phyloP scores from a whole-genome alignment of 2,113 vertebrate genomes.

The Brienomyrus longianalis region DNA sequence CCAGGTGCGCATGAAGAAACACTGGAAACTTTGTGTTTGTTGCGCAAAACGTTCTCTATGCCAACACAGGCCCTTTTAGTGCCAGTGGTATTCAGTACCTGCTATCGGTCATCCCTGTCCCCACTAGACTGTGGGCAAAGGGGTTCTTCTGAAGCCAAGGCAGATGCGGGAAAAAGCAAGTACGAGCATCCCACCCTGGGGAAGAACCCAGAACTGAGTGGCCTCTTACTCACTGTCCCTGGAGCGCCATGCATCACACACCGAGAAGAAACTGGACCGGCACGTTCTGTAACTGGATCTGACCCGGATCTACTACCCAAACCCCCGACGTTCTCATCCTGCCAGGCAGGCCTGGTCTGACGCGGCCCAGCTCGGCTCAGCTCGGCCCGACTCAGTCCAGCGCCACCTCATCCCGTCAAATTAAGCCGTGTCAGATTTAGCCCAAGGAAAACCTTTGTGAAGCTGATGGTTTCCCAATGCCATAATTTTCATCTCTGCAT shows the following conservation, averaged over 20 bases:
- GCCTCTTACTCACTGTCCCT: not conserved
- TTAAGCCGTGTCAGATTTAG: not conserved
- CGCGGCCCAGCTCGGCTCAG: not conserved
- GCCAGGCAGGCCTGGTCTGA: not conserved
- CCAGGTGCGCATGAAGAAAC: conserved; percentile 27
- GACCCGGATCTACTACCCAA: conserved; percentile 13
- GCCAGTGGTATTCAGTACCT: not conserved
- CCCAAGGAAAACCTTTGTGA: conserved; percentile 17
- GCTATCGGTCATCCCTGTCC: not conserved
- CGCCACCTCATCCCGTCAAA: not conserved
- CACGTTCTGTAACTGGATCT: conserved; percentile 4
- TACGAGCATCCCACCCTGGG: not conserved
- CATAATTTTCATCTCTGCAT: conserved; percentile 22
- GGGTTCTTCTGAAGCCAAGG: not conserved
- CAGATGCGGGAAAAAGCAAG: not conserved
- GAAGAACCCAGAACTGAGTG: not conserved
- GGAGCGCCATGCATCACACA: not conserved
- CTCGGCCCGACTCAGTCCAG: not conserved
- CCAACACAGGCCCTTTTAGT: not conserved
- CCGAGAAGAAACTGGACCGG: not conserved
- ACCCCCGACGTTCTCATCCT: not conserved
- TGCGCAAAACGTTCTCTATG: not conserved
- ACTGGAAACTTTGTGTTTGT: not conserved
- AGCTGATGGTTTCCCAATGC: conserved; percentile 14
- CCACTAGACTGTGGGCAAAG: not conserved